phyloP scores from a whole-genome alignment of 1,140 invertebrate genomes.

The Eciton burchellii region DNA sequence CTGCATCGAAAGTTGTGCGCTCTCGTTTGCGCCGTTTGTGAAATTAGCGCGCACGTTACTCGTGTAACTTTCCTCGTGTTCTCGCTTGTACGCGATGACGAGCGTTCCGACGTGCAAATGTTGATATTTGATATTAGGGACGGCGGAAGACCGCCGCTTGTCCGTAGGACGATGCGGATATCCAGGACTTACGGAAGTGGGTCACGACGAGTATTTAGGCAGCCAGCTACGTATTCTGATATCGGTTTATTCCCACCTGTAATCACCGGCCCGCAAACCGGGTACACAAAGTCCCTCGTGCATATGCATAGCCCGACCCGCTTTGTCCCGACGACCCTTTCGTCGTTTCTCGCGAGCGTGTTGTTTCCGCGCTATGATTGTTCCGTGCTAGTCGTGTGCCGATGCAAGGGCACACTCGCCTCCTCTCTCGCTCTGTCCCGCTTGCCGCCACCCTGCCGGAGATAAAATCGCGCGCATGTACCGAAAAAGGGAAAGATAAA shows the following conservation, averaged over 20 bases:
- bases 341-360: slow-evolving; percentile 23
- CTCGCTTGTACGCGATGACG: background rate
- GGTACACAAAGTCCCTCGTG: slow-evolving; percentile 70
- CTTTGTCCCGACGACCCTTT: slow-evolving; percentile 56
- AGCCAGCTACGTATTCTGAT: slow-evolving; percentile 60
- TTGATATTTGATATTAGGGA: slow-evolving; percentile 52
- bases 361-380: slow-evolving; percentile 49
- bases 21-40: background rate
- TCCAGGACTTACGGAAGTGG: slow-evolving; percentile 60
- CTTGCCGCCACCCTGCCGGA: no score
- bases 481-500: background rate
- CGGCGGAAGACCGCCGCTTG: background rate
- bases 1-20: slow-evolving; percentile 19
- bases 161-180: slow-evolving; percentile 3
- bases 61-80: slow-evolving; percentile 32
- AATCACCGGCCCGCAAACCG: slow-evolving; percentile 67
- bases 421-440: background rate
- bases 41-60: slow-evolving; percentile 32
- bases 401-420: slow-evolving; percentile 19
- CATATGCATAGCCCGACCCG: slow-evolving; percentile 69
- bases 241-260: slow-evolving; percentile 74
- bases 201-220: slow-evolving; percentile 59
- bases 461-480: slow-evolving; percentile 2
- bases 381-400: slow-evolving; percentile 41
- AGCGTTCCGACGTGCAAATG: slow-evolving; percentile 31